Conservation (phyloP, 2,888 invertebrate genomes). For the Agrotis clavis region DNA sequence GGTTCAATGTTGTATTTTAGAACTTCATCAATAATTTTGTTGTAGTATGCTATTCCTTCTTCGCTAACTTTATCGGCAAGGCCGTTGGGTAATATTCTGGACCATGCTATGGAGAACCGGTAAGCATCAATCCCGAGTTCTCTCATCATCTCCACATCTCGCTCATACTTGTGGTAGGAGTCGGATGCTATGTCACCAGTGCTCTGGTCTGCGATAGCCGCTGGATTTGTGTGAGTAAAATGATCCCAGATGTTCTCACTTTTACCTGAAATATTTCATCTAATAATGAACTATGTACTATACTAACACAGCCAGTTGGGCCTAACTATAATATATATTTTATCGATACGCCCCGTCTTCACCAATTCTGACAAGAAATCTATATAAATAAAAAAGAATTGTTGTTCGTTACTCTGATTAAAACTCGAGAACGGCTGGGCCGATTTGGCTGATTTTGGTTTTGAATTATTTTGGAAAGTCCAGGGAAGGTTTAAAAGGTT, state of each 20-base stretch:
- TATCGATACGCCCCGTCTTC: no score
- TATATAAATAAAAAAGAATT: no score
- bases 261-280: conserved; percentile 65
- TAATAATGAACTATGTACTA: no score
- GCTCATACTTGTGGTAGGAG: conserved; percentile 91
- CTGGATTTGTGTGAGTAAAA: conserved; percentile 71
- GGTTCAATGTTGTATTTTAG: conserved; percentile 91
- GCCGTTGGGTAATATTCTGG: conserved; percentile 91
- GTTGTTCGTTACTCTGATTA: no score
- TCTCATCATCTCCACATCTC: conserved; percentile 86
- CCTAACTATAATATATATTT: no score
- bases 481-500: no score
- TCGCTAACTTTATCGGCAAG: conserved; percentile 87
- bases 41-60: conserved; percentile 92
- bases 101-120: conserved; percentile 92
- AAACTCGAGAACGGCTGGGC: no score
- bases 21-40: conserved; percentile 91
- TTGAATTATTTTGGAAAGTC: no score
- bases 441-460: no score
- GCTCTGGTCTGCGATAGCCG: conserved; percentile 72
- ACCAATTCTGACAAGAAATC: no score
- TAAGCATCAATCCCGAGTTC: conserved; percentile 86
- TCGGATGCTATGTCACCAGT: conserved; percentile 92
- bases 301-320: no score
- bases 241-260: conserved; percentile 78